phyloP scores from a whole-genome alignment of 2,113 vertebrate genomes.

The Oceanodroma tethys region DNA sequence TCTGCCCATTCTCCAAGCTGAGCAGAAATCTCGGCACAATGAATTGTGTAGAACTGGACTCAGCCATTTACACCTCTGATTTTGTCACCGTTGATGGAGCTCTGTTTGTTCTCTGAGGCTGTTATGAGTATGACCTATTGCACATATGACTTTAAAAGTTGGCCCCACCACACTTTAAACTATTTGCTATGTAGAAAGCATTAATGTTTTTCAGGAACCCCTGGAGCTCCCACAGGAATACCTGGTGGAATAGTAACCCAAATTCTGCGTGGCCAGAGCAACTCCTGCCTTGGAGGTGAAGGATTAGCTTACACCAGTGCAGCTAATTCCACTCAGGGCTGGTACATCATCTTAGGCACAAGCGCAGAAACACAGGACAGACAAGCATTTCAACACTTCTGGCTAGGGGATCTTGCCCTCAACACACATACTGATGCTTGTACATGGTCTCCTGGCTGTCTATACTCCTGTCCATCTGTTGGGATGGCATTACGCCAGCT shows the following conservation, averaged over 20 bases:
- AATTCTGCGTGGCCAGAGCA: background rate
- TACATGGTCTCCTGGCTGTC: slow-evolving; percentile 71
- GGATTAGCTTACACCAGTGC: background rate
- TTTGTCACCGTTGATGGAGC: background rate
- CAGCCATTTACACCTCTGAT: background rate
- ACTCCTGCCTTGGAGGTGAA: background rate
- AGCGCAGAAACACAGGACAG: background rate
- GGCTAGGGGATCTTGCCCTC: slow-evolving; percentile 62
- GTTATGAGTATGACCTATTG: background rate
- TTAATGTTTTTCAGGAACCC: background rate
- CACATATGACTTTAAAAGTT: background rate
- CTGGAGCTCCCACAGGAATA: background rate
- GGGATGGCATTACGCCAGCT: slow-evolving; percentile 70
- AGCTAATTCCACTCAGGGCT: background rate
- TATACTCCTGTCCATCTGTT: slow-evolving; percentile 74
- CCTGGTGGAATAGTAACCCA: background rate
- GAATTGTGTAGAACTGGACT: background rate
- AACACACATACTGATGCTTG: slow-evolving; percentile 57
- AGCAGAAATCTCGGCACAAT: background rate
- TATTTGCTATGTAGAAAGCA: background rate
- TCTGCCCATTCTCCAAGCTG: background rate
- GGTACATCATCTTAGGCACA: background rate
- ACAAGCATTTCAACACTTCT: slow-evolving; percentile 49
- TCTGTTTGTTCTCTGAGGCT: background rate
- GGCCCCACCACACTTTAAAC: background rate